Conservation (phyloP, 2,797 vertebrate species). For the Artibeus jamaicensis region DNA sequence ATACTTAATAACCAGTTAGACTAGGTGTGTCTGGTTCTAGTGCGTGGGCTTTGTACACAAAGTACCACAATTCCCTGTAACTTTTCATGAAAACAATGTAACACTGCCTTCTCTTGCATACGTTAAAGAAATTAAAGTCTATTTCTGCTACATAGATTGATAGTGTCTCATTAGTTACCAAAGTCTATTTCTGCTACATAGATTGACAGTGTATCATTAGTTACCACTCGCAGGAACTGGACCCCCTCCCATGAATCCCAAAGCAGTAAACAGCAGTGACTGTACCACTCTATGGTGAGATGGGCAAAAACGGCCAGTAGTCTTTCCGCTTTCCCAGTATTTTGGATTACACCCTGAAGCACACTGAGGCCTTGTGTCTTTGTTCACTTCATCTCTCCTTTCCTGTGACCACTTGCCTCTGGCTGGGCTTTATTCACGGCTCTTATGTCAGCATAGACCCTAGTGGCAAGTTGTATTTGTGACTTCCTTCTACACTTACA, state of each 20-base stretch:
- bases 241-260: not conserved
- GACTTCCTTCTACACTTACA: not conserved
- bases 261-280: rapidly evolving
- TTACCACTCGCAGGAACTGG: not conserved
- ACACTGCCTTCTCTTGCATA: not conserved
- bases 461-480: not conserved
- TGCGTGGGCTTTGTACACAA: not conserved
- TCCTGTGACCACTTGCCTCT: not conserved
- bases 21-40: not conserved
- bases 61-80: not conserved
- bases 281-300: not conserved
- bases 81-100: not conserved
- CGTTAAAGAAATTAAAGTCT: not conserved
- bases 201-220: too few species aligned
- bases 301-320: not conserved
- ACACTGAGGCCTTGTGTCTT: rapidly evolving
- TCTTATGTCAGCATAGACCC: not conserved
- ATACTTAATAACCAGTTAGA: not conserved
- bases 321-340: not conserved
- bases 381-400: not conserved
- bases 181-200: too few species aligned
- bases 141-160: not conserved
- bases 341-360: not conserved
- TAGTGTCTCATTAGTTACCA: too few species aligned
- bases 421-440: not conserved